phyloP scores from a whole-genome alignment of 2,888 invertebrate species.

The Oxyteleia sp. region DNA sequence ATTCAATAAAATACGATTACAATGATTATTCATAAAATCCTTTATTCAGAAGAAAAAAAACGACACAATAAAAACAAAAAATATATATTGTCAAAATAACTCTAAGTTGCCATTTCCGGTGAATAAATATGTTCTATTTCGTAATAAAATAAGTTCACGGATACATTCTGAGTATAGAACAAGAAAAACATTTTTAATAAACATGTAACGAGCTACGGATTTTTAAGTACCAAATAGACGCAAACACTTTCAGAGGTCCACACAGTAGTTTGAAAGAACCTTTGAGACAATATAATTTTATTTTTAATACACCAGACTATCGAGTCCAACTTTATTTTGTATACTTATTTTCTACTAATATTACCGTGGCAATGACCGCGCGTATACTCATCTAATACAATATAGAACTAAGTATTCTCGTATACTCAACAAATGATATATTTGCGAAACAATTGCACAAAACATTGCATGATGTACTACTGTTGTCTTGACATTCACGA shows the following conservation, averaged over 20 bases:
- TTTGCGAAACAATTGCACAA: conserved; percentile 58
- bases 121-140: conserved; percentile 70
- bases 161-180: no score
- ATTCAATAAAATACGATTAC: conserved; percentile 45
- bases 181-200: no score
- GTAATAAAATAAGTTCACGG: conserved; percentile 67
- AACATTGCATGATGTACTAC: conserved; percentile 43
- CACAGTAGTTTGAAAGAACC: conserved; percentile 83
- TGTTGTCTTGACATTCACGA: conserved; percentile 56
- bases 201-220: no score
- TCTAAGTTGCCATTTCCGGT: conserved; percentile 72
- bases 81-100: conserved; percentile 60
- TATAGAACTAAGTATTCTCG: conserved; percentile 68
- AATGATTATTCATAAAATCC: conserved; percentile 63
- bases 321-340: conserved; percentile 80
- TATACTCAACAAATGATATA: conserved; percentile 64
- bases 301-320: conserved; percentile 80
- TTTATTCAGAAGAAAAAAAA: conserved; percentile 45
- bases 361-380: conserved; percentile 51
- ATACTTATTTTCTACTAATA: conserved; percentile 73
- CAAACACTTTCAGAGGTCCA: conserved; percentile 80
- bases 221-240: conserved; percentile 66
- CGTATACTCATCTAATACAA: conserved; percentile 65
- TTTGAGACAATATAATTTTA: conserved; percentile 81
- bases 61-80: conserved; percentile 23